Evolutionary conservation across 2,113 vertebrate genomes (phyloP).

Genomic region (Seriola rivoliana): DNA sequence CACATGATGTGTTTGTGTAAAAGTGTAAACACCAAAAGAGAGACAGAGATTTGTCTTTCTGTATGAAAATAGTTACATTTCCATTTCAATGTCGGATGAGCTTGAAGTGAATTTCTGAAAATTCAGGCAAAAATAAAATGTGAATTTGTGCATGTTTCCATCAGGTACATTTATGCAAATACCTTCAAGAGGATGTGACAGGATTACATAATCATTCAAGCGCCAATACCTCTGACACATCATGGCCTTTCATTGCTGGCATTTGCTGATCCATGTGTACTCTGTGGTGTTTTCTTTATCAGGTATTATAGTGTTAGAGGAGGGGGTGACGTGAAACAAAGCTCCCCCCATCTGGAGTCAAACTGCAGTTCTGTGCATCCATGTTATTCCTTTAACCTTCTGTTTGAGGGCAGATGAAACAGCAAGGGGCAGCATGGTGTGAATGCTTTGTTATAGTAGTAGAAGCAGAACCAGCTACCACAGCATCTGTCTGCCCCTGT

Average conservation of each 20-base stretch:
- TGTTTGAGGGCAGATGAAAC: background rate
- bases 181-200: background rate
- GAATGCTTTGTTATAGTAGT: background rate
- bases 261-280: background rate
- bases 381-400: background rate
- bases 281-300: background rate
- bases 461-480: background rate
- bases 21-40: background rate
- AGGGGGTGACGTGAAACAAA: background rate
- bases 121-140: background rate
- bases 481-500: no score
- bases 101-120: background rate
- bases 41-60: background rate
- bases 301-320: background rate
- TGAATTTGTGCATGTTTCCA: background rate
- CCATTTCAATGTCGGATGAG: background rate
- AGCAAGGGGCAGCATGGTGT: background rate
- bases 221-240: background rate
- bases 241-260: background rate
- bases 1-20: background rate
- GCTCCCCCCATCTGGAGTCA: background rate
- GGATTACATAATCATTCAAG: background rate
- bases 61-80: background rate
- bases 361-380: background rate
- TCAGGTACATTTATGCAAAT: conserved; percentile 5